Conservation (phyloP, 1,140 invertebrate species). For the Drosophila azteca region DNA sequence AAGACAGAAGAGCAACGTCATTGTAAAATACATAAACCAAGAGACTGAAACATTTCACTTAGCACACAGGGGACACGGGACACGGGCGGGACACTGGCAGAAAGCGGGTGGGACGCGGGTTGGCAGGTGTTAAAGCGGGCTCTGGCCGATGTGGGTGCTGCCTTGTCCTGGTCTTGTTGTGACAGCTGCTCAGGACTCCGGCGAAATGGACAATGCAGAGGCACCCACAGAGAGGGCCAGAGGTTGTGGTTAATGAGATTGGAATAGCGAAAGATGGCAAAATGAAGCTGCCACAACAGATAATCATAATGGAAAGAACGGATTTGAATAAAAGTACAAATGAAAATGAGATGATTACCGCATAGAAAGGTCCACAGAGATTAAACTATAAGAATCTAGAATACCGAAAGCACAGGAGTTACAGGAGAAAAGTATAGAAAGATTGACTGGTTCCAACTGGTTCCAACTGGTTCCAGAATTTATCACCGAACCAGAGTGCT, state of each 20-base stretch:
- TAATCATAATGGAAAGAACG: slow-evolving; percentile 41
- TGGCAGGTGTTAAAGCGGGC: slow-evolving; percentile 54
- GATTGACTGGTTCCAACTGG: too few species aligned
- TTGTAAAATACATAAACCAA: slow-evolving; percentile 81
- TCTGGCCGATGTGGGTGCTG: slow-evolving; percentile 19
- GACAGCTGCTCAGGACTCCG: slow-evolving; percentile 58
- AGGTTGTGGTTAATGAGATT: slow-evolving; percentile 52
- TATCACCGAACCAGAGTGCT: too few species aligned
- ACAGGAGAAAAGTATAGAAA: background rate
- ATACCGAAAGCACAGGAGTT: too few species aligned
- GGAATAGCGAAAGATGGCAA: slow-evolving; percentile 32
- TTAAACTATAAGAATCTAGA: background rate
- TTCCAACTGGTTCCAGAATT: too few species aligned
- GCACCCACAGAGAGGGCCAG: background rate
- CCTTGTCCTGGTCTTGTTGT: slow-evolving; percentile 11
- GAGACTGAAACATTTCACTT: slow-evolving; percentile 79
- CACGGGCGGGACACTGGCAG: background rate
- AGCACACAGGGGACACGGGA: slow-evolving; percentile 24
- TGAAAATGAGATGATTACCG: slow-evolving; percentile 1
- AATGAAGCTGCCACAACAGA: slow-evolving; percentile 36
- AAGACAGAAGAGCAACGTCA: slow-evolving; percentile 64
- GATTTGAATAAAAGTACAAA: slow-evolving; percentile 27
- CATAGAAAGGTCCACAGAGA: background rate
- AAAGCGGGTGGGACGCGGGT: too few species aligned
- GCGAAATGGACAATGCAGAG: slow-evolving; percentile 63